Percentiles rank a stretch among this genome's conserved stretches.
These are phyloP conservation scores for Lepidurus arcticus DNA, from an alignment of 1,140 invertebrate species.

Conservation along the genomic window DNA sequence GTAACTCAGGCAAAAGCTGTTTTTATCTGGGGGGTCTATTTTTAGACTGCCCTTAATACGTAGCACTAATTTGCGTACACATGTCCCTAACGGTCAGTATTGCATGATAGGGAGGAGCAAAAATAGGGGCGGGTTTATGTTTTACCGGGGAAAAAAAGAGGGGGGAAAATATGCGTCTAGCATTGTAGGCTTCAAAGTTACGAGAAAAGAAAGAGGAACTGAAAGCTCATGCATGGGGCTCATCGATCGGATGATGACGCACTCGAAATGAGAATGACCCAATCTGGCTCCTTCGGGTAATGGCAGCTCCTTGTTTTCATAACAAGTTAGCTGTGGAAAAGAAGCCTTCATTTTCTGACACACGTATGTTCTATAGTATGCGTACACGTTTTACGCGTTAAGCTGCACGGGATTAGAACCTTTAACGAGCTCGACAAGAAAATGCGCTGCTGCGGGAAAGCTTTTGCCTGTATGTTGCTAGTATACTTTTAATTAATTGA, in stretches of 20 bases:
- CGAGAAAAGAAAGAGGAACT: constrained; percentile 12
- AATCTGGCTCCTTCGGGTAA: neutral
- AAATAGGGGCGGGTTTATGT: neutral
- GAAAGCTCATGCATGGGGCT: neutral
- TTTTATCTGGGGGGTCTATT: too few species aligned
- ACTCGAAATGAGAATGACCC: constrained; percentile 12
- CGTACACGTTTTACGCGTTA: neutral
- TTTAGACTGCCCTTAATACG: too few species aligned
- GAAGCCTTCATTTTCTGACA: constrained; percentile 18
- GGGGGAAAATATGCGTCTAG: neutral
- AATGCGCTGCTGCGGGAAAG: neutral
- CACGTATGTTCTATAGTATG: neutral
- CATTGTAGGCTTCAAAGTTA: neutral
- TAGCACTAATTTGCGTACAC: too few species aligned
- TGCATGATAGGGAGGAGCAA: neutral
- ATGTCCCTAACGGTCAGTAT: too few species aligned
- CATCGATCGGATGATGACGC: constrained; percentile 19
- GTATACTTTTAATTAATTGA: neutral
- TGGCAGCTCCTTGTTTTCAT: constrained; percentile 8
- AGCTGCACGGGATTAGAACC: neutral
- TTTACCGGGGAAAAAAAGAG: neutral
- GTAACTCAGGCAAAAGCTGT: too few species aligned
- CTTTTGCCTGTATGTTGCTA: neutral
- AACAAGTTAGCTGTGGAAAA: constrained; percentile 10
- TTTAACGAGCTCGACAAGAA: neutral